phyloP scores from a whole-genome alignment of 1,140 invertebrate species.

The Nilaparvata lugens region DNA sequence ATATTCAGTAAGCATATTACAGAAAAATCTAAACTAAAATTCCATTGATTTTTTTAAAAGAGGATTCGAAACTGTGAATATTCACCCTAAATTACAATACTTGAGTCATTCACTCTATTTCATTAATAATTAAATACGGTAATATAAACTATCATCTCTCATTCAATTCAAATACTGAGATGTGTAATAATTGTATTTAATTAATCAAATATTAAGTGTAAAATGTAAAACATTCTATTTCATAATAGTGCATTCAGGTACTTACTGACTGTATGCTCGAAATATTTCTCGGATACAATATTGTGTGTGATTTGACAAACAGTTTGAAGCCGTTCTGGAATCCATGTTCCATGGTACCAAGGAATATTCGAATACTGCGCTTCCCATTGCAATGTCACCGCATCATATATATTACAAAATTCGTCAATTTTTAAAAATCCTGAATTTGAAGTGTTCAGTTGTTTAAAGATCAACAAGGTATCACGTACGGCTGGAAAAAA shows the following conservation, averaged over 20 bases:
- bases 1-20: too few relatives aligned
- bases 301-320: conserved; percentile 49
- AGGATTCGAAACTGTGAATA: too few relatives aligned
- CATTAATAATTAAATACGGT: too few relatives aligned
- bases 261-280: conserved; percentile 64
- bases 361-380: conserved; percentile 52
- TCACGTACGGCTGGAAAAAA: conserved; percentile 56
- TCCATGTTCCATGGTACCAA: conserved; percentile 56
- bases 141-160: too few relatives aligned
- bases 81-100: too few relatives aligned
- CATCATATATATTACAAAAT: conserved; percentile 72
- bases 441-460: conserved; percentile 56
- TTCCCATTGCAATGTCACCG: conserved; percentile 62
- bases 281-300: conserved; percentile 59
- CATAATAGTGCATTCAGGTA: conserved; percentile 23
- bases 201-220: too few relatives aligned
- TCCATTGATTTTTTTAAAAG: too few relatives aligned
- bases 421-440: conserved; percentile 60
- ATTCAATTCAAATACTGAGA: too few relatives aligned
- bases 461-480: conserved; percentile 71
- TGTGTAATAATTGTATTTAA: too few relatives aligned
- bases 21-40: too few relatives aligned
- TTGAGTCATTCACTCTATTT: too few relatives aligned
- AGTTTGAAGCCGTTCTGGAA: conserved; percentile 42
- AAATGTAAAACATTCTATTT: too few relatives aligned